phyloP scores from a whole-genome alignment of 64 coral and sea anemone species.

The Stichodactyla helianthus region DNA sequence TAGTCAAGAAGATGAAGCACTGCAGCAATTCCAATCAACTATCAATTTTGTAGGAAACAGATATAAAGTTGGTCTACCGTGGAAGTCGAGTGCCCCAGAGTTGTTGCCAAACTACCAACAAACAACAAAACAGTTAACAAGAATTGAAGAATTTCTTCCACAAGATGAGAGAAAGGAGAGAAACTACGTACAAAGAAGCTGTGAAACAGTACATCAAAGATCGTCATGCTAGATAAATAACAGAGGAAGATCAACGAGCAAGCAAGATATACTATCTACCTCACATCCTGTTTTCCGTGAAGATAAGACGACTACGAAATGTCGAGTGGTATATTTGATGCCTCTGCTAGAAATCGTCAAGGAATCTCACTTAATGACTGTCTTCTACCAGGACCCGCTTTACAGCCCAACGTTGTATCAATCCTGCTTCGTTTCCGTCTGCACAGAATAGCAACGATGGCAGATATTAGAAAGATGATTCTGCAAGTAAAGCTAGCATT shows the following conservation, averaged over 20 bases:
- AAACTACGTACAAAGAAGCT: background rate
- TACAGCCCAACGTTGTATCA: constrained; percentile 53
- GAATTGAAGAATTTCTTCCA: background rate
- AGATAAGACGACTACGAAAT: constrained; percentile 15
- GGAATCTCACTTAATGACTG: constrained; percentile 42
- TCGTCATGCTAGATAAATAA: background rate
- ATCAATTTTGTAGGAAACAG: too few relatives aligned
- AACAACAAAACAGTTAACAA: background rate
- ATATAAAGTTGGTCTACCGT: background rate
- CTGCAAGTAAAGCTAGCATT: constrained; percentile 24
- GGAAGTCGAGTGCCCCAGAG: background rate
- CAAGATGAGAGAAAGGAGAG: background rate
- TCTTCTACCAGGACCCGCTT: constrained; percentile 46
- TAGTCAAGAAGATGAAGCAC: too few relatives aligned
- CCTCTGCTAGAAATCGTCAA: background rate
- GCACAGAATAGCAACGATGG: constrained; percentile 32
- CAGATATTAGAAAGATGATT: constrained; percentile 37
- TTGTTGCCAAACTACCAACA: constrained; percentile 6
- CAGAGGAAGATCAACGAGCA: background rate
- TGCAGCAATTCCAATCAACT: too few relatives aligned
- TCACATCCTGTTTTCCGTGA: constrained; percentile 17
- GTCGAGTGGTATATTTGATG: constrained; percentile 36
- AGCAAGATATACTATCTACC: background rate
- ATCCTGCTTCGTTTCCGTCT: constrained; percentile 27
- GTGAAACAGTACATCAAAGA: constrained; percentile 11